Base-by-base conservation (phyloP, 2,888 invertebrate species). In the Patella ulyssiponensis region DNA sequence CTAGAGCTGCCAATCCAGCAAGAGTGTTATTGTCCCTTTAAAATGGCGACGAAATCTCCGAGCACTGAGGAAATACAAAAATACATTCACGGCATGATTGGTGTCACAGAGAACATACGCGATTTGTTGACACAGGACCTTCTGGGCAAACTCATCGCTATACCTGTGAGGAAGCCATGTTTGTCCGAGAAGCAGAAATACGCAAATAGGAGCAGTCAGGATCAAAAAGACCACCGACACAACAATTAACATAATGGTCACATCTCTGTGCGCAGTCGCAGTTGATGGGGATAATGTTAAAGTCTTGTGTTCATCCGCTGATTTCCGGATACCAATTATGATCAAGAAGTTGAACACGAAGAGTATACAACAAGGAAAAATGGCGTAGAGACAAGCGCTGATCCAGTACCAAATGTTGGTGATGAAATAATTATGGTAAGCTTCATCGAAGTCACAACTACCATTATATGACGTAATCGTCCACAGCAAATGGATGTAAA, bases 41-140 rank as follows among this genome's bases (percentile, higher is more conserved):
- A 83, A 83, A 51, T 80, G 76, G 15, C 71, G 73, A 1, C 83
- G 75, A 52, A 83, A 83, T 54, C 79, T 80, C 15, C 77, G 75
- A 12, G 81, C 81, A 14, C 78, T 81, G 5, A 83, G 78, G 64
- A 82, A 82, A 70, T 82, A 82, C 17, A 82, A 53, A 58, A 79
- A 82, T 20, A 82, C 80, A 69, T 83, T 83, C 20, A 83, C 75
- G 12, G 83, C 83, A 69, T 83, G 83, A n/a, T 76, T 83, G 20
- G 81, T 77, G 73, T 83, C 83, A 76, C 79, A 80, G 20, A 81
- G 72, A 17, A 81, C 70, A 33, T 69, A 83, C 27, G 83, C 75
- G 17, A 81, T 23, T 74, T 83, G 83, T 56, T 74, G 58, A 20
- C 75, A 54, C 12, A 83, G 79, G 75, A 76, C 79, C 44, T 81